These are phyloP conservation scores for Caenorhabditis brenneri DNA, from an alignment of 1,140 invertebrate species.

Conservation along the genomic window DNA sequence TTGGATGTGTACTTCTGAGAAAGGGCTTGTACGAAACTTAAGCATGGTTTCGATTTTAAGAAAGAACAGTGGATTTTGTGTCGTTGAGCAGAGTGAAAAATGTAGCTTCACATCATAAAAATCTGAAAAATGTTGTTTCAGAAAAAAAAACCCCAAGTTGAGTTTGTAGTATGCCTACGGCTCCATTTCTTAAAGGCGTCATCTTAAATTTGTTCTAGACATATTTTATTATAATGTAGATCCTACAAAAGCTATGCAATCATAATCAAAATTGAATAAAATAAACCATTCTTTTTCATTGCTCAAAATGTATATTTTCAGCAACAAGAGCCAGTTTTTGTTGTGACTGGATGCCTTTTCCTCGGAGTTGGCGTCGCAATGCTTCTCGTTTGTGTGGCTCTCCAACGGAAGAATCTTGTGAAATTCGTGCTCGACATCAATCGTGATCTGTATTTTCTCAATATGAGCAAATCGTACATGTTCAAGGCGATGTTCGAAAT, in stretches of 20 bases:
- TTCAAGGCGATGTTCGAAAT: constrained; percentile 54
- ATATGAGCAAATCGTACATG: constrained; percentile 52
- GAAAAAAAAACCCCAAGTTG: too few species aligned
- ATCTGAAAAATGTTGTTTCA: too few species aligned
- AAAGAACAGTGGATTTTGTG: too few species aligned
- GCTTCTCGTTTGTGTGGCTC: constrained; percentile 54
- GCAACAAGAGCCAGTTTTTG: constrained; percentile 45
- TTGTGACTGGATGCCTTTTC: constrained; percentile 56
- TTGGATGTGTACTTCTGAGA: background rate
- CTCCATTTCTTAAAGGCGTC: too few species aligned
- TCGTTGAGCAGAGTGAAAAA: too few species aligned
- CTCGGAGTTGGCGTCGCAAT: constrained; percentile 53
- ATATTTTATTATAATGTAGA: too few species aligned
- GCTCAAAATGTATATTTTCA: constrained; percentile 28
- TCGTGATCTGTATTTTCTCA: constrained; percentile 54
- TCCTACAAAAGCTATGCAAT: too few species aligned
- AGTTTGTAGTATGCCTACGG: too few species aligned
- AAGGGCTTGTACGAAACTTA: background rate
- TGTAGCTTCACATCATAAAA: too few species aligned
- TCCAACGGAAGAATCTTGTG: constrained; percentile 55
- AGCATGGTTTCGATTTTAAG: too few species aligned
- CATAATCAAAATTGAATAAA: background rate
- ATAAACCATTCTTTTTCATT: background rate
- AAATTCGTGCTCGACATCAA: constrained; percentile 54
- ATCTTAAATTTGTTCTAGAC: too few species aligned